These are phyloP conservation scores for Drosophila littoralis DNA, from an alignment of 1,140 invertebrate genomes.

Conservation along the genomic window DNA sequence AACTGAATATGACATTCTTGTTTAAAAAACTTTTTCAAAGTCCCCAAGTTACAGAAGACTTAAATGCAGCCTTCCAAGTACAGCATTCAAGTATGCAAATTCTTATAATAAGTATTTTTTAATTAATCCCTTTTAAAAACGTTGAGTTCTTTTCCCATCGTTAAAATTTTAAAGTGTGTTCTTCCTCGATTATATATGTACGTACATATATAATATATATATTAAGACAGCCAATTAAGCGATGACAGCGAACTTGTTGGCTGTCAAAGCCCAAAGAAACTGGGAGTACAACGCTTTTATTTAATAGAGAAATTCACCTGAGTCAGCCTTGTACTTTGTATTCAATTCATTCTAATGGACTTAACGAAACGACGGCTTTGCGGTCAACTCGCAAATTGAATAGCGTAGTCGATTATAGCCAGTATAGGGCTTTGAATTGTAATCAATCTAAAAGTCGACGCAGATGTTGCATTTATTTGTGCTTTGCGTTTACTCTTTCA, in stretches of 20 bases:
- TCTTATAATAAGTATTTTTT: too few species aligned
- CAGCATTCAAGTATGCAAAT: too few species aligned
- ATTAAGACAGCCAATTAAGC: neutral
- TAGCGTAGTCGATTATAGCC: neutral
- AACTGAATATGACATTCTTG: too few species aligned
- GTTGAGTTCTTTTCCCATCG: too few species aligned
- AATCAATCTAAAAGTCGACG: slow-evolving; percentile 27
- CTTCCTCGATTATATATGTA: too few species aligned
- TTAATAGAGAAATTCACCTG: neutral
- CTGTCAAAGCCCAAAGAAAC: neutral
- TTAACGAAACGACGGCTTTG: slow-evolving; percentile 1
- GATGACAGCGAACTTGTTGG: neutral
- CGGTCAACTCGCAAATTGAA: slow-evolving; percentile 1
- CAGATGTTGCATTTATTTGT: slow-evolving; percentile 7
- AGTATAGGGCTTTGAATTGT: slow-evolving; percentile 15
- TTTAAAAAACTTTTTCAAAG: too few species aligned
- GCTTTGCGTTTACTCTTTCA: neutral
- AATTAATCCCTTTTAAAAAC: too few species aligned
- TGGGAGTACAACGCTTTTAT: neutral
- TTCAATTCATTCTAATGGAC: neutral
- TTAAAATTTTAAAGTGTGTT: too few species aligned
- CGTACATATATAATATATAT: too few species aligned
- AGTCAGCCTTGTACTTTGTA: neutral
- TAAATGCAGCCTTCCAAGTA: too few species aligned
- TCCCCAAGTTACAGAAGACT: too few species aligned